Percentiles rank a stretch among this genome's conserved stretches.
These are phyloP conservation scores for Hydraecia micacea DNA, from an alignment of 2,888 invertebrate genomes.

Conservation along the genomic window DNA sequence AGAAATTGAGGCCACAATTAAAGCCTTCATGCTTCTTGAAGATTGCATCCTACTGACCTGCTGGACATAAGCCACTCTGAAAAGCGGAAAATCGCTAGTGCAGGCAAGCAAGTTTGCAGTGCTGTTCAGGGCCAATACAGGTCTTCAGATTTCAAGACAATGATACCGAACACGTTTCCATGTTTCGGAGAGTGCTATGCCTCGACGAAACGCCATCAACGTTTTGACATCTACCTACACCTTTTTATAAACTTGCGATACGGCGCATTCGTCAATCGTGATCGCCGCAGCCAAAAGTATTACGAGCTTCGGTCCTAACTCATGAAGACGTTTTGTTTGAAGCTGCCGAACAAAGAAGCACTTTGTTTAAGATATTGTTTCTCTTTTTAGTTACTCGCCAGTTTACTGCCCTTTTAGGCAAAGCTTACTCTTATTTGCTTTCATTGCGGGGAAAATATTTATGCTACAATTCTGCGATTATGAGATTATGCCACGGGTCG, in stretches of 20 bases:
- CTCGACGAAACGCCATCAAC: background rate
- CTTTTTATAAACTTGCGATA: constrained; percentile 19
- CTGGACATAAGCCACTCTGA: no score
- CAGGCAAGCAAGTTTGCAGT: no score
- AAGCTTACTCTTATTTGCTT: constrained; percentile 43
- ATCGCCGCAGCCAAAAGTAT: constrained; percentile 1
- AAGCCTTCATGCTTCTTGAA: no score
- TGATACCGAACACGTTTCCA: background rate
- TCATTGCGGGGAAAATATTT: constrained; percentile 47
- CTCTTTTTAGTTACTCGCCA: constrained; percentile 55
- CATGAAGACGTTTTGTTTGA: constrained; percentile 64
- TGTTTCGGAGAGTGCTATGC: background rate
- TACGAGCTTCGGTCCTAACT: constrained; percentile 38
- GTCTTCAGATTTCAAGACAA: background rate
- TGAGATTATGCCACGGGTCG: constrained; percentile 39
- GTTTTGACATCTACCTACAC: background rate
- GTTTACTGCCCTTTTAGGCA: constrained; percentile 30
- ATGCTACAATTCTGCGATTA: constrained; percentile 46
- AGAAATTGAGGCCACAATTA: no score
- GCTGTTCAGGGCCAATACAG: no score
- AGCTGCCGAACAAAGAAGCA: constrained; percentile 60
- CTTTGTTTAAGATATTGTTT: constrained; percentile 62
- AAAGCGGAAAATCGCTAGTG: no score
- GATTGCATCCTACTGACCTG: no score
- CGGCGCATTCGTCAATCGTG: constrained; percentile 4